A percentile compares a stretch with the other conserved stretches of the same genome.
These are phyloP conservation scores for Epinephelus lanceolatus DNA, from an alignment of 2,113 vertebrate genomes.

Conservation along the genomic window DNA sequence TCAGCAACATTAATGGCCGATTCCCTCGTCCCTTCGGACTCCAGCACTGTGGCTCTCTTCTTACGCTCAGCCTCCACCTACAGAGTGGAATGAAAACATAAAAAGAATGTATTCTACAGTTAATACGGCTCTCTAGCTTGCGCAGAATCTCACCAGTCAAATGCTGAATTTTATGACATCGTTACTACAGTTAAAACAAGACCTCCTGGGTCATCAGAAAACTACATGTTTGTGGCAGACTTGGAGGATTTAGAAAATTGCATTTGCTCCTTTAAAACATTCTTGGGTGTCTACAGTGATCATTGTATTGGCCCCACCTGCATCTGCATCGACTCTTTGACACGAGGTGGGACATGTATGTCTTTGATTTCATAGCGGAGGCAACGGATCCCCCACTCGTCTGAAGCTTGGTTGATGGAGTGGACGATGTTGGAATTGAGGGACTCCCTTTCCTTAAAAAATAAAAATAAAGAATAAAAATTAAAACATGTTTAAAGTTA, in stretches of 20 bases:
- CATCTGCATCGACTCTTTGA: conserved; percentile 99
- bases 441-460: conserved; percentile 91
- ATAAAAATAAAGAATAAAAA: not conserved
- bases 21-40: conserved; percentile 94
- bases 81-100: not conserved
- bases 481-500: not conserved
- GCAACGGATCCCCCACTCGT: conserved; percentile 96
- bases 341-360: conserved; percentile 94
- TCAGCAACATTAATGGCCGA: conserved; percentile 95
- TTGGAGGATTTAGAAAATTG: too few relatives aligned
- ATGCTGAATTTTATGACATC: not conserved
- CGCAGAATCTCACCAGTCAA: not conserved
- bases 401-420: conserved; percentile 96
- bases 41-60: conserved; percentile 94
- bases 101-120: not conserved
- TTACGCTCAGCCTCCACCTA: conserved; percentile 95
- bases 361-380: conserved; percentile 98
- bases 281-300: too few relatives aligned
- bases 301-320: conserved; percentile 84
- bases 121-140: not conserved
- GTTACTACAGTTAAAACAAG: not conserved
- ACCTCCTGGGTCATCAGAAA: not conserved
- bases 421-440: conserved; percentile 95
- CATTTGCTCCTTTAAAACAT: not conserved
- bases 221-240: not conserved